Evolutionary conservation across 2,888 invertebrate genomes (phyloP), one percentile per base, ranked within the genome.

Genomic region (Nineta flava): DNA sequence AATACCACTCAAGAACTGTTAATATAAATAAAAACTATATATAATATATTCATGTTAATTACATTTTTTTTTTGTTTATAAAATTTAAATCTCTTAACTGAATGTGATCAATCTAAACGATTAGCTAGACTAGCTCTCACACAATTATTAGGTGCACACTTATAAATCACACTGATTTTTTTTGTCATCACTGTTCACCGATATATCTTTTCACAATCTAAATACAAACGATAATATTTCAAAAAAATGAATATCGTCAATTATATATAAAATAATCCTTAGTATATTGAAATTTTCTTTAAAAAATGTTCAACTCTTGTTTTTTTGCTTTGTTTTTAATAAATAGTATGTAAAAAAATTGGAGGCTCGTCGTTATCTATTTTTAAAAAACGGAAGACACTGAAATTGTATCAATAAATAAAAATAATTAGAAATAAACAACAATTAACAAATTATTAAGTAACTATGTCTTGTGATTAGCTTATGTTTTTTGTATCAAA

Each of bases 11-110:
- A 32, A 21, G n/a, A 15, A 19, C 17, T 40, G 48, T 48, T 43
- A 43, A 45, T 49, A 49, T 49, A 44, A 49, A 49, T 49, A 48
- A 41, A 47, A 48, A 48, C 42, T 42, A 48, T 48, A 48, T 41
- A 42, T 26, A 26, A 26, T 26, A 26, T 26, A 15, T 48, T 16
- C 17, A 44, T 19, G 38, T 17, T 21, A 17, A 41, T 48, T 48
- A 48, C 40, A 40, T 41, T 26, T 42, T 41, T 48, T 26, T n/a
- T 26, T 26, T 26, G 26, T 26, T 48, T 48, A 48, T 48, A 48
- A 48, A 48, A 48, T 48, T 47, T 48, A 48, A 35, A 48, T 48
- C 21, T 48, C 26, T 46, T 46, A 46, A 32, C 19, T 32, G 32
- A 46, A 38, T 13, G 38, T 38, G 38, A 38, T 38, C 26, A 26